Evolutionary conservation across 2,113 vertebrate genomes (phyloP).

Genomic region (Salvelinus fontinalis): DNA sequence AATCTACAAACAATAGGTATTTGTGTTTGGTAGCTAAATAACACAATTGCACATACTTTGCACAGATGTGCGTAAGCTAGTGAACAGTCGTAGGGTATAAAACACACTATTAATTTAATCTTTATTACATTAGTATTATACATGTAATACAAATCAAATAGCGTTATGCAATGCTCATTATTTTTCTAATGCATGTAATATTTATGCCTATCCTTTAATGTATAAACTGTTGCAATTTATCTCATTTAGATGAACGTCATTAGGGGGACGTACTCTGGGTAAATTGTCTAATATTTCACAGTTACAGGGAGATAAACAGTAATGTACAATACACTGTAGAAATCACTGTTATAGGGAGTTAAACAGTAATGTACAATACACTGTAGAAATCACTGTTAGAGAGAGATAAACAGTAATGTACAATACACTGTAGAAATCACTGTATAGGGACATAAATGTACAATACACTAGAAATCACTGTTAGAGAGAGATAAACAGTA

Average conservation of each 20-base stretch:
- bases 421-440: background rate
- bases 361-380: background rate
- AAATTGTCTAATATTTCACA: conserved; percentile 33
- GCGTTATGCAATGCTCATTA: no score
- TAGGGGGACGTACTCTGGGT: conserved; percentile 28
- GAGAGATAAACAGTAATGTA: background rate
- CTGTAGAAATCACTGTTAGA: no score
- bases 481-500: conserved; percentile 21
- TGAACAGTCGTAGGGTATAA: no score
- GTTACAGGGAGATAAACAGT: conserved; percentile 24
- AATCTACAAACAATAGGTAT: no score
- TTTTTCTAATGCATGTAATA: background rate
- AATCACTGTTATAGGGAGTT: conserved; percentile 9
- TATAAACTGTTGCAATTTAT: no score
- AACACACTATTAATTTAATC: no score
- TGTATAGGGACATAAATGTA: conserved; percentile 16
- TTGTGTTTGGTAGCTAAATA: no score
- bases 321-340: no score
- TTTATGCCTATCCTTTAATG: background rate
- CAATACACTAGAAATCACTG: background rate
- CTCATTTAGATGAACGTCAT: conserved; percentile 13
- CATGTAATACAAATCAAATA: no score
- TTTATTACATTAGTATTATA: no score
- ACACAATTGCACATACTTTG: no score
- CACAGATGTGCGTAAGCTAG: no score